Evolutionary conservation across 2,113 vertebrate species (phyloP).

Genomic region (Osmerus eperlanus): DNA sequence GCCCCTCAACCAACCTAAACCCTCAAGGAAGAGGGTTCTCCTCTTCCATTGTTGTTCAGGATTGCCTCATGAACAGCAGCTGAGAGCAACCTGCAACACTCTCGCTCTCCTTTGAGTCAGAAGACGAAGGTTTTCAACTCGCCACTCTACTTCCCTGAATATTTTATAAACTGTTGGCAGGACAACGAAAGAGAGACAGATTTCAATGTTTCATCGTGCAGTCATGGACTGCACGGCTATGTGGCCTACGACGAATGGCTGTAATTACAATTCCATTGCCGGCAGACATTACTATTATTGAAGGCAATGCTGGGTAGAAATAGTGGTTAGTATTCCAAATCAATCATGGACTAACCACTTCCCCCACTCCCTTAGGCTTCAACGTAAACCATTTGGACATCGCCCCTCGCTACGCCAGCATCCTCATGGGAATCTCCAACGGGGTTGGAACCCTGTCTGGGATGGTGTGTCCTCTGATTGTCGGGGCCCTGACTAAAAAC

Average conservation of each 20-base stretch:
- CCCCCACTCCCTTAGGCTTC: slow-evolving; percentile 77
- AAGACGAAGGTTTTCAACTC: slow-evolving; percentile 11
- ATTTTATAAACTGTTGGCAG: slow-evolving; percentile 28
- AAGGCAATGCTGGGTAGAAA: no score
- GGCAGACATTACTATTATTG: no score
- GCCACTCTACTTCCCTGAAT: slow-evolving; percentile 21
- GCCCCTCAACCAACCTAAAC: no score
- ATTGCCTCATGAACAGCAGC: background rate
- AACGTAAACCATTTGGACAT: slow-evolving; percentile 98
- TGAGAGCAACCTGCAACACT: background rate
- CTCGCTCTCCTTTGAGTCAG: slow-evolving; percentile 1
- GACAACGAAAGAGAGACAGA: background rate
- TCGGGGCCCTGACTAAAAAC: slow-evolving; percentile 92
- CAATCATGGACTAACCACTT: background rate
- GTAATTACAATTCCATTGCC: no score
- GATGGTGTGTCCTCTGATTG: slow-evolving; percentile 96
- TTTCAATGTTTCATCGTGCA: background rate
- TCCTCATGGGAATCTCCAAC: slow-evolving; percentile 97
- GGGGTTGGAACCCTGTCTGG: slow-evolving; percentile 94
- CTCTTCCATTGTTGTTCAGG: background rate
- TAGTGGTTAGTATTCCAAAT: no score
- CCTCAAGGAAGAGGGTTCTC: no score
- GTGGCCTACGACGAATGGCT: background rate
- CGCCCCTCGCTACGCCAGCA: slow-evolving; percentile 95
- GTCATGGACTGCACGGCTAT: background rate